phyloP scores from a whole-genome alignment of 2,113 vertebrate genomes.

The Craseonycteris thonglongyai region DNA sequence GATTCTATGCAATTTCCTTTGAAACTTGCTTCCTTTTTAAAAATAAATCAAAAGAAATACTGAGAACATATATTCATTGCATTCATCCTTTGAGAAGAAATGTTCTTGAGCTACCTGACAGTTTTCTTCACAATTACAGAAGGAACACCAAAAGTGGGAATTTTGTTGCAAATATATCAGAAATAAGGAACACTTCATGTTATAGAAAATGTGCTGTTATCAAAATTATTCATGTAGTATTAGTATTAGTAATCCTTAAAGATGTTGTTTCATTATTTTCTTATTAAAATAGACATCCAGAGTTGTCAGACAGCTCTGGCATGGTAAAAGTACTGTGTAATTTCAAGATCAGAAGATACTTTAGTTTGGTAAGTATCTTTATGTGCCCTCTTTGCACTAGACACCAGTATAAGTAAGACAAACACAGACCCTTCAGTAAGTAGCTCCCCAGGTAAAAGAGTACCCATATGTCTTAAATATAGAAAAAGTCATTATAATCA shows the following conservation, averaged over 20 bases:
- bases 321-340: background rate
- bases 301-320: background rate
- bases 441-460: background rate
- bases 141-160: background rate
- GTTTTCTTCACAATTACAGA: background rate
- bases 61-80: background rate
- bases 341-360: background rate
- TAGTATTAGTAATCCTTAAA: background rate
- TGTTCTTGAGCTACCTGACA: background rate
- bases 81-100: slow-evolving; percentile 1
- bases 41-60: slow-evolving; percentile 35
- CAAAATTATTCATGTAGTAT: background rate
- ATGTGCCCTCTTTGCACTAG: background rate
- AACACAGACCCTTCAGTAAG: background rate
- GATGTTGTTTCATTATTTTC: background rate
- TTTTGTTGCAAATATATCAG: background rate
- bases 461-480: background rate
- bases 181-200: background rate
- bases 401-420: background rate
- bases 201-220: background rate
- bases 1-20: slow-evolving; percentile 5
- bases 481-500: background rate
- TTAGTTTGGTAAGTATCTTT: background rate
- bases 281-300: background rate
- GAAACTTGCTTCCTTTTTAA: slow-evolving; percentile 44